Conservation (phyloP, 2,113 vertebrate genomes). For the Taurulus bubalis region DNA sequence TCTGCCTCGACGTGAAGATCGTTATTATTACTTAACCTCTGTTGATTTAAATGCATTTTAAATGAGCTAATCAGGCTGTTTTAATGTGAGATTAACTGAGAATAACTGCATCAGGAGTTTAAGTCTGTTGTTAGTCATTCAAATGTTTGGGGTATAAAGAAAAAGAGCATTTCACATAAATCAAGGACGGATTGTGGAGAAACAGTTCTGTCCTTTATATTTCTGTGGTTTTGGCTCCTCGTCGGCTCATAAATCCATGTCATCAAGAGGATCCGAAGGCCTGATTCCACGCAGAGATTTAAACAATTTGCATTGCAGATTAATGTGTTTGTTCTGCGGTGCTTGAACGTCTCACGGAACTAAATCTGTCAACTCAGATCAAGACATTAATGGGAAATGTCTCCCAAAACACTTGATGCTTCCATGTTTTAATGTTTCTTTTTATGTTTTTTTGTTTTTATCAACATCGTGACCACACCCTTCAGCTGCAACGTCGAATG, state of each 20-base stretch:
- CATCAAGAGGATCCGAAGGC: background rate
- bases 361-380: background rate
- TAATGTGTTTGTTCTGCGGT: background rate
- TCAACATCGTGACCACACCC: too few relatives aligned
- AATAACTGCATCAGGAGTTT: background rate
- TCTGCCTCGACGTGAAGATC: conserved; percentile 44
- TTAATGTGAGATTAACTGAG: background rate
- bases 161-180: background rate
- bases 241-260: background rate
- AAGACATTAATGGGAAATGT: background rate
- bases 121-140: background rate
- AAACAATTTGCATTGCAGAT: background rate
- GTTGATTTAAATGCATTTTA: conserved; percentile 10
- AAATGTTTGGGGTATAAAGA: background rate
- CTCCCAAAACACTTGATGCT: too few relatives aligned
- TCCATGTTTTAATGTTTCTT: too few relatives aligned
- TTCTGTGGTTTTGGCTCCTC: conserved; percentile 1
- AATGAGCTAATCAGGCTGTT: background rate
- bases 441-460: too few relatives aligned
- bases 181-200: background rate
- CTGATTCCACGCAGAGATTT: too few relatives aligned
- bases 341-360: background rate
- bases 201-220: background rate
- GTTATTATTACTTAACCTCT: conserved; percentile 6
- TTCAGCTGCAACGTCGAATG: too few relatives aligned